phyloP scores from a whole-genome alignment of 2,113 vertebrate species.

The Eolophus roseicapilla region DNA sequence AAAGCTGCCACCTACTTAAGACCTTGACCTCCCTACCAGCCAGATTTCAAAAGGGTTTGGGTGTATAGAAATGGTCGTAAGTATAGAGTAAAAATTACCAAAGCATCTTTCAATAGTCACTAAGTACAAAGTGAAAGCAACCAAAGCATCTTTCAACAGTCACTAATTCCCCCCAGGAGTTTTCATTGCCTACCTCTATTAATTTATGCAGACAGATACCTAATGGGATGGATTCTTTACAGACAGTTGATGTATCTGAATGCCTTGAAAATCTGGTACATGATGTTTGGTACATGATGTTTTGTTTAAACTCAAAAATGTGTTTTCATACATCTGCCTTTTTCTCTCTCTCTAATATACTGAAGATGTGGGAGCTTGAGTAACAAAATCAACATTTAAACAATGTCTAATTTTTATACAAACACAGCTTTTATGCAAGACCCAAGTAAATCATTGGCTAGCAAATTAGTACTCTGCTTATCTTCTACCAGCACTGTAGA shows the following conservation, averaged over 20 bases:
- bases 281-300: background rate
- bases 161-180: background rate
- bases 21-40: background rate
- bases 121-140: background rate
- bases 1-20: background rate
- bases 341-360: background rate
- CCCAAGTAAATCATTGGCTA: background rate
- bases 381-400: background rate
- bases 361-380: background rate
- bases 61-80: background rate
- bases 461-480: background rate
- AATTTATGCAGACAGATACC: background rate
- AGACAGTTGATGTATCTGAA: background rate
- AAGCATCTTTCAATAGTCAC: background rate
- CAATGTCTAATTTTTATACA: background rate
- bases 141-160: background rate
- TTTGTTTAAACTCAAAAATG: background rate
- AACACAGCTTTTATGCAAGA: background rate
- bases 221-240: background rate
- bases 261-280: background rate
- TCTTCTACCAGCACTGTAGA: background rate
- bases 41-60: background rate
- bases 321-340: background rate
- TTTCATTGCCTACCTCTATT: background rate
- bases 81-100: background rate